Percentiles rank a stretch among this genome's conserved stretches.
phyloP scores from a whole-genome alignment of 2,797 vertebrate species.

The Cossypha polioptera region DNA sequence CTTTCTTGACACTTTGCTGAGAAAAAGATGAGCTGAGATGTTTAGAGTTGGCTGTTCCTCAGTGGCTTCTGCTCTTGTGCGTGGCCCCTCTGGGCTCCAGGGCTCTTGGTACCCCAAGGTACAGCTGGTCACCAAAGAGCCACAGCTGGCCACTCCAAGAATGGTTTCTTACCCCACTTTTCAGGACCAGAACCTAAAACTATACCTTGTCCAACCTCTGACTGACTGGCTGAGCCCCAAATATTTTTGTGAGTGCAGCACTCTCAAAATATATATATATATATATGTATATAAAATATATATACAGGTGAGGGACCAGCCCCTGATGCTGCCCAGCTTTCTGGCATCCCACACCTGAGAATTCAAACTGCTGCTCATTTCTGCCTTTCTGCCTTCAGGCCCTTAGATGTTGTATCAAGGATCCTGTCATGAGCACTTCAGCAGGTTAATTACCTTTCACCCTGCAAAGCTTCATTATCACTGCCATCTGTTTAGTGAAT shows the following conservation, averaged over 20 bases:
- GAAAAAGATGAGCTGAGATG: background rate
- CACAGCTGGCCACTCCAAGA: background rate
- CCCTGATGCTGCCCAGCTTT: background rate
- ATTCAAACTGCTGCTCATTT: background rate
- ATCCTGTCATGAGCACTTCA: background rate
- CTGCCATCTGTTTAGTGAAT: background rate
- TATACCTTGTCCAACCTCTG: background rate
- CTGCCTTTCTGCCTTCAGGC: background rate
- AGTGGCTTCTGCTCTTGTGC: background rate
- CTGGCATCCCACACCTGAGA: background rate
- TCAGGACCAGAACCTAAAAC: background rate
- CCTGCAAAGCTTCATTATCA: background rate
- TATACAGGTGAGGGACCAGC: background rate
- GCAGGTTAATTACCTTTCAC: background rate
- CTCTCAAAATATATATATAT: too few species aligned
- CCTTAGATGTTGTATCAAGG: background rate
- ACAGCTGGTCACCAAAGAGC: background rate
- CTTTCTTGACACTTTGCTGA: background rate
- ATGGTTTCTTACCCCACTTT: background rate
- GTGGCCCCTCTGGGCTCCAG: background rate
- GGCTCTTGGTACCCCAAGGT: background rate
- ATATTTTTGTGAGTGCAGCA: fast-evolving
- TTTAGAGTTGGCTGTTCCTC: background rate
- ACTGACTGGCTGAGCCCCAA: background rate
- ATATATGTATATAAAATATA: too few species aligned